phyloP scores from a whole-genome alignment of 37 sponge, comb jelly and placozoan genomes.

The Crambe crambe region DNA sequence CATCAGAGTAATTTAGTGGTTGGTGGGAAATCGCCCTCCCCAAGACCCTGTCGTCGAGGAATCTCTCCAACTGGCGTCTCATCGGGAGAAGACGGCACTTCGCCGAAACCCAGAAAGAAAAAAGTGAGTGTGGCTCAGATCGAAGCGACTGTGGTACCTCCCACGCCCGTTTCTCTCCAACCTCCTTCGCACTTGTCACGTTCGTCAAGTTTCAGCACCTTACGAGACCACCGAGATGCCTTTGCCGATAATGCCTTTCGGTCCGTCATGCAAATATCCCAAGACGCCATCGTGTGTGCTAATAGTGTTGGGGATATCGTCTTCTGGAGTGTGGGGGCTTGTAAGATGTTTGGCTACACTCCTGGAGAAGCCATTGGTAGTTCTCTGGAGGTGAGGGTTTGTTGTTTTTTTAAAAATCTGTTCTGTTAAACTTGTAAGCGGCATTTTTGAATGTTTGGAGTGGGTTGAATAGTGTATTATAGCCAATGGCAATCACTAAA shows the following conservation, averaged over 20 bases:
- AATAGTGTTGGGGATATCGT: slow-evolving; percentile 52
- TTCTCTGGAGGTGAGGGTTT: slow-evolving; percentile 36
- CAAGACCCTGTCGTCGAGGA: neutral
- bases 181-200: slow-evolving; percentile 18
- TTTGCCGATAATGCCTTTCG: slow-evolving; percentile 51
- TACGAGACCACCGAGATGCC: neutral
- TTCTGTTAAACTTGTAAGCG: too few species aligned
- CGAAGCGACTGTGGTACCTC: slow-evolving; percentile 32
- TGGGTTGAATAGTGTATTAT: too few species aligned
- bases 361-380: slow-evolving; percentile 70
- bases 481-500: too few species aligned
- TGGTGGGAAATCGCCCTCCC: neutral
- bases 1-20: neutral
- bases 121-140: slow-evolving; percentile 52
- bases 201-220: slow-evolving; percentile 7
- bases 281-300: slow-evolving; percentile 70
- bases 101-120: slow-evolving; percentile 40
- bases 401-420: too few species aligned
- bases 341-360: slow-evolving; percentile 75
- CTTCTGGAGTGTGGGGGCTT: slow-evolving; percentile 63
- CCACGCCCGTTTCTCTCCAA: slow-evolving; percentile 24
- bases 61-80: slow-evolving; percentile 8
- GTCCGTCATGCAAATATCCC: slow-evolving; percentile 64
- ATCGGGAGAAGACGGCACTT: neutral
- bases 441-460: too few species aligned